Evolutionary conservation across 2,797 vertebrate species (phyloP).

Genomic region (Microctenopoma stevenorrisi): DNA sequence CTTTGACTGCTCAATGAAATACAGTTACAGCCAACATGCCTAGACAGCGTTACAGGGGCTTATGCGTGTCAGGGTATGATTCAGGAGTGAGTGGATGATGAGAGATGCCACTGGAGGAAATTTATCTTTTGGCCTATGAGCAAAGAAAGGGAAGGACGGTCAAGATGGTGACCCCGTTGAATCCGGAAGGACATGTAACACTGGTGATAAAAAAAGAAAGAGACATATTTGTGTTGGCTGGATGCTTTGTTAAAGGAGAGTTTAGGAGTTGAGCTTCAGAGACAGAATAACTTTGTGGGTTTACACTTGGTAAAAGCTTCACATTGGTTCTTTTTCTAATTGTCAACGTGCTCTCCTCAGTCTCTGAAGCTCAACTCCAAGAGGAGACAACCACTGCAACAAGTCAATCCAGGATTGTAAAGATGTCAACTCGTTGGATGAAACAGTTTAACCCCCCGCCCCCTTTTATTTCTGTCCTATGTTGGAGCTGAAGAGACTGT

Average conservation of each 20-base stretch:
- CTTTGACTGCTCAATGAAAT: slow-evolving; percentile 27
- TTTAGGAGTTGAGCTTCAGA: neutral
- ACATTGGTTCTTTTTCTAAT: too few species aligned
- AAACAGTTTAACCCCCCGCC: too few species aligned
- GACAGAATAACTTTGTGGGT: too few species aligned
- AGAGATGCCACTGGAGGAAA: slow-evolving; percentile 31
- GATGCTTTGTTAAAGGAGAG: too few species aligned
- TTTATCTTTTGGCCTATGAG: slow-evolving; percentile 13
- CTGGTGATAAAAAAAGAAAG: slow-evolving; percentile 4
- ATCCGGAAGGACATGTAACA: slow-evolving; percentile 2
- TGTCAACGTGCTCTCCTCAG: too few species aligned
- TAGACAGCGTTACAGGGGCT: slow-evolving; percentile 8
- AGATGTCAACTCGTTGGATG: neutral
- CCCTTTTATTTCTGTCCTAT: too few species aligned
- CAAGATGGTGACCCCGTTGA: slow-evolving; percentile 15
- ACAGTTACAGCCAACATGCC: slow-evolving; percentile 17
- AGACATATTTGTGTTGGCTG: neutral
- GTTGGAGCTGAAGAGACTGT: too few species aligned
- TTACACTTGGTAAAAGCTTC: too few species aligned
- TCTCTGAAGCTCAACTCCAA: too few species aligned
- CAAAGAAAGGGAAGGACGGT: slow-evolving; percentile 7
- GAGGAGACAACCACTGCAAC: too few species aligned
- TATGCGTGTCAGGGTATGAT: slow-evolving; percentile 28
- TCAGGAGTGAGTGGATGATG: slow-evolving; percentile 36
- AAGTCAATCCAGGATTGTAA: neutral